Evolutionary conservation across 2,888 invertebrate species (phyloP).

Genomic region (Calameuta idolon): DNA sequence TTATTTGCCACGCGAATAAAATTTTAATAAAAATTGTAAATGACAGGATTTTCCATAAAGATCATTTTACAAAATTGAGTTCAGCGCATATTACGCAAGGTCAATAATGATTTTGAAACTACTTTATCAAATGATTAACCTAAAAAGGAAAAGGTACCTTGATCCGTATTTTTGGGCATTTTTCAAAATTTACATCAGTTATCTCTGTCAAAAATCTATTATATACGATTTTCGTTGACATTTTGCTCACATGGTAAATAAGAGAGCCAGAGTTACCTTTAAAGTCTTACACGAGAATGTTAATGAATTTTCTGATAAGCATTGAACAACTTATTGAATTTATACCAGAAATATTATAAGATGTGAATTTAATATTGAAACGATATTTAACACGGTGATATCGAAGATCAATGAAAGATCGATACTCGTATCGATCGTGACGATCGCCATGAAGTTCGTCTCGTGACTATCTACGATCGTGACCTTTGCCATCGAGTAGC

Average conservation of each 20-base stretch:
- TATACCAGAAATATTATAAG: not conserved
- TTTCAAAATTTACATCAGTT: not conserved
- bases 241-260: too few species aligned
- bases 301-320: slow-evolving; percentile 23
- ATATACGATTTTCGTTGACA: too few species aligned
- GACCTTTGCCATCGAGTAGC: not conserved
- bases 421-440: not conserved
- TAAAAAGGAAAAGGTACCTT: too few species aligned
- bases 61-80: too few species aligned
- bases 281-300: not conserved
- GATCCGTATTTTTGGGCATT: not conserved
- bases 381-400: not conserved
- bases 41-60: too few species aligned
- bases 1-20: too few species aligned
- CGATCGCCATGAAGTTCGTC: not conserved
- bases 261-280: too few species aligned
- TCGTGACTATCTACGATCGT: not conserved
- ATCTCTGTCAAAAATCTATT: too few species aligned
- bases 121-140: too few species aligned
- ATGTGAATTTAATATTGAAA: not conserved
- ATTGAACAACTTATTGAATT: not conserved
- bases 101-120: too few species aligned
- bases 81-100: too few species aligned
- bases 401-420: not conserved
- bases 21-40: too few species aligned